Evolutionary conservation across 2,888 invertebrate species (phyloP).

Genomic region (Drosophila helvetica): DNA sequence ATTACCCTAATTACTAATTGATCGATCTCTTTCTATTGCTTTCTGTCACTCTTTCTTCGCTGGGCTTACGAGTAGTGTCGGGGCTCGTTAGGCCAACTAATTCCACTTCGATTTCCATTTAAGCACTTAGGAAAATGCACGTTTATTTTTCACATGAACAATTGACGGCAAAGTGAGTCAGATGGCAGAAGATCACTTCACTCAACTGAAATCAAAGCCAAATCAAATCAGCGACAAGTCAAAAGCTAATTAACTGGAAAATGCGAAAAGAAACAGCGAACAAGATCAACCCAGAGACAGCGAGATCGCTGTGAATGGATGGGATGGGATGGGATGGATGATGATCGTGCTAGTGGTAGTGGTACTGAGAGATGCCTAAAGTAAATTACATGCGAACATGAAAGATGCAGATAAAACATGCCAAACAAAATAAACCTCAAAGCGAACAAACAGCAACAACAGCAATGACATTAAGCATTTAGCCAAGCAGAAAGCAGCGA

Average conservation of each 20-base stretch:
- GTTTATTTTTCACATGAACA: conserved; percentile 72
- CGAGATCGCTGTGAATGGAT: neutral
- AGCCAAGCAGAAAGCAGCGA: conserved; percentile 41
- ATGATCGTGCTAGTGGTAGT: conserved; percentile 40
- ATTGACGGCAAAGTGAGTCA: conserved; percentile 48
- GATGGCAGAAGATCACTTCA: conserved; percentile 55
- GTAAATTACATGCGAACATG: conserved; percentile 77
- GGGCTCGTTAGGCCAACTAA: conserved; percentile 69
- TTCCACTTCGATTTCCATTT: conserved; percentile 73
- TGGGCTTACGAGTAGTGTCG: conserved; percentile 7
- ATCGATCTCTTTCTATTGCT: conserved; percentile 30
- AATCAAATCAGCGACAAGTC: conserved; percentile 62
- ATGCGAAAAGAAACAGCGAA: conserved; percentile 28
- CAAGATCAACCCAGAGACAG: conserved; percentile 5
- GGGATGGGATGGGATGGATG: neutral
- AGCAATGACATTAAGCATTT: conserved; percentile 56
- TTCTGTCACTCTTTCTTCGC: conserved; percentile 26
- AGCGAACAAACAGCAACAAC: conserved; percentile 54
- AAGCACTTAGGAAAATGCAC: conserved; percentile 64
- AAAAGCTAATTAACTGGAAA: conserved; percentile 72
- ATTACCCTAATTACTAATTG: conserved; percentile 47
- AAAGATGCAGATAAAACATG: conserved; percentile 77
- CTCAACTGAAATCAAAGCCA: conserved; percentile 52
- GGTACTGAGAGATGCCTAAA: conserved; percentile 45
- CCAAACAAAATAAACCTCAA: conserved; percentile 73